Evolutionary conservation across 2,888 invertebrate genomes (phyloP), one percentile per base, ranked within the genome.

Genomic region (Ethmia dodecea): DNA sequence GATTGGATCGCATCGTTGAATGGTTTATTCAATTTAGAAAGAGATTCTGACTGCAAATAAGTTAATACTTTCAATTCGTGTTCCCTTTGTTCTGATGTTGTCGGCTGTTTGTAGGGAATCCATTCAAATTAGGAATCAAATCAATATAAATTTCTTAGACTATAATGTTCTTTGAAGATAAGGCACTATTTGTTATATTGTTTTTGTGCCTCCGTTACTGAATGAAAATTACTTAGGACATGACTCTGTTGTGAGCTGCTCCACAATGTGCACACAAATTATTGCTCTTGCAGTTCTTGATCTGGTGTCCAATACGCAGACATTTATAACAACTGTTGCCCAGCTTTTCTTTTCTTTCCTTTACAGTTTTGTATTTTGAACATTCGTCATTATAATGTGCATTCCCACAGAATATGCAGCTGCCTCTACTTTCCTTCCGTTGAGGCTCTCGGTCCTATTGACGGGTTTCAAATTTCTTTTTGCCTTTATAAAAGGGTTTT

Each of bases 91-190:
- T 13, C 12, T 3, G 27, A 3, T 15, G 28, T 14, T 5, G 9
- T n/a, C 8, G 25, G 13, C 24, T 16, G 27, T 3, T 47, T 47
- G 5, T 42, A 41, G 2, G 36, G 15, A 13, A 49, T 28, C 51
- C 47, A 52, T 1, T 48, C 50, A 25, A 51, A 45, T 8, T 43
- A 33, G 0, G 50, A 42, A 5, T 45, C 28, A 1, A 48, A 35
- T 5, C 48, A 32, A 13, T 33, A 49, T 5, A 51, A 30, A 11
- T 49, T n/a, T 47, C 33, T 10, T 5, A 8, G 1, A 49, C 10
- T 11, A 26, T 5, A 11, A 40, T 35, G 6, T 45, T 47, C 12
- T 42, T 25, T 3, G 10, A 9, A n/a, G 13, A 12, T 12, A 13
- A 2, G 15, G 15, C 3, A 31, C 9, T 2, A n/a, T 13, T 6